These are phyloP conservation scores for Dufourea novaeangliae DNA, from an alignment of 1,140 invertebrate genomes.

Conservation along the genomic window DNA sequence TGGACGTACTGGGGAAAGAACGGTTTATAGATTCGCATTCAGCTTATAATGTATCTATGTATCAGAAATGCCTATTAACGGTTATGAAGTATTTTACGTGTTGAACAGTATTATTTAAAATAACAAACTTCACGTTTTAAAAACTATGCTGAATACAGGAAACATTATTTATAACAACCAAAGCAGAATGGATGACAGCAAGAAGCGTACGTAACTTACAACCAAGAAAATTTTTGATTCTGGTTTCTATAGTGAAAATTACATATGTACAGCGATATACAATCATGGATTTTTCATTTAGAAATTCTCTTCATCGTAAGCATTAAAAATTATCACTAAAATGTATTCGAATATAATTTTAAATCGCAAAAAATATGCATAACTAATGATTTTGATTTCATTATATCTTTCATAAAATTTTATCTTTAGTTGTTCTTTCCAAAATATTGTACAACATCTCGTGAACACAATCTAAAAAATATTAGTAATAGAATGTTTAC, in stretches of 20 bases:
- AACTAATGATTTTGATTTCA: too few species aligned
- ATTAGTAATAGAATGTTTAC: neutral
- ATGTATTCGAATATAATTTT: constrained; percentile 14
- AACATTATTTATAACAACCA: constrained; percentile 14
- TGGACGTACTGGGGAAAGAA: too few species aligned
- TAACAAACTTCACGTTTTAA: constrained; percentile 6
- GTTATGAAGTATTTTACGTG: too few species aligned
- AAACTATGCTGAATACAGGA: constrained; percentile 25
- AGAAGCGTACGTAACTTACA: neutral
- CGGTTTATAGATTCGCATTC: too few species aligned
- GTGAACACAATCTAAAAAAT: neutral
- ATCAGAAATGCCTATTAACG: too few species aligned
- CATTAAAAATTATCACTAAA: neutral
- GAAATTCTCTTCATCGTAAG: constrained; percentile 42
- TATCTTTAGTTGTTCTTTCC: too few species aligned
- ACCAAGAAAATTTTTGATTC: neutral
- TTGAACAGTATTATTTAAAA: neutral
- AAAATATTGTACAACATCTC: too few species aligned
- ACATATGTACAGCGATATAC: neutral
- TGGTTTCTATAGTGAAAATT: constrained; percentile 11
- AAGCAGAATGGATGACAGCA: neutral
- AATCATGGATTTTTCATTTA: constrained; percentile 35
- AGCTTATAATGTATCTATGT: too few species aligned
- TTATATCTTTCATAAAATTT: too few species aligned
- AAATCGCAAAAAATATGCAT: neutral